Conservation (phyloP, 2,797 vertebrate genomes). For the Danionella dracula region DNA sequence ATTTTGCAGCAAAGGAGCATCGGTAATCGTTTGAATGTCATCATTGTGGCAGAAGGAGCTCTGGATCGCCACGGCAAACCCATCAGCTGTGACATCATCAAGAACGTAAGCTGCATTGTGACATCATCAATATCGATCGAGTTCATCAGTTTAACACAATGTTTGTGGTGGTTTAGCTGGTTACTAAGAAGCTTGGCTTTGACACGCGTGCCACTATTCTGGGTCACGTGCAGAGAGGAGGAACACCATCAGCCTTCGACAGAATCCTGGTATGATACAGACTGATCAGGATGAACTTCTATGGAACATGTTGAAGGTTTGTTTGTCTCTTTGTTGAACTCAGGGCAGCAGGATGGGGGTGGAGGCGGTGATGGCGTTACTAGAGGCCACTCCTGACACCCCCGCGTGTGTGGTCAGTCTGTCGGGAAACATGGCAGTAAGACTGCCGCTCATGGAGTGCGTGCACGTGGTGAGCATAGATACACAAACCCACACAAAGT, state of each 20-base stretch:
- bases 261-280: constrained; percentile 81
- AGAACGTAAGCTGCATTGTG: constrained; percentile 59
- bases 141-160: neutral
- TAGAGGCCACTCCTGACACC: constrained; percentile 88
- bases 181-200: constrained; percentile 85
- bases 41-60: constrained; percentile 90
- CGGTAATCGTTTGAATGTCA: constrained; percentile 86
- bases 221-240: constrained; percentile 91
- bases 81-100: constrained; percentile 83
- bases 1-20: constrained; percentile 75
- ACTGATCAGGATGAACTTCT: too few species aligned
- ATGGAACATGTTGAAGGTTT: too few species aligned
- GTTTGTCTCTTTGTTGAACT: constrained; percentile 6
- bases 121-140: neutral
- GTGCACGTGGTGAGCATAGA: constrained; percentile 83
- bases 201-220: constrained; percentile 89
- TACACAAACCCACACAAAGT: too few species aligned
- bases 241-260: constrained; percentile 91
- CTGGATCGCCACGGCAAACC: constrained; percentile 72
- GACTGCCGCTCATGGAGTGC: constrained; percentile 93
- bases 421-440: constrained; percentile 87
- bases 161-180: constrained; percentile 67
- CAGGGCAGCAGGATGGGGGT: constrained; percentile 96
- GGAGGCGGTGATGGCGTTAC: constrained; percentile 90
- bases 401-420: constrained; percentile 91